Base-by-base conservation (phyloP, 2,797 vertebrate species). In the Paratrypauchen microcephalus region DNA sequence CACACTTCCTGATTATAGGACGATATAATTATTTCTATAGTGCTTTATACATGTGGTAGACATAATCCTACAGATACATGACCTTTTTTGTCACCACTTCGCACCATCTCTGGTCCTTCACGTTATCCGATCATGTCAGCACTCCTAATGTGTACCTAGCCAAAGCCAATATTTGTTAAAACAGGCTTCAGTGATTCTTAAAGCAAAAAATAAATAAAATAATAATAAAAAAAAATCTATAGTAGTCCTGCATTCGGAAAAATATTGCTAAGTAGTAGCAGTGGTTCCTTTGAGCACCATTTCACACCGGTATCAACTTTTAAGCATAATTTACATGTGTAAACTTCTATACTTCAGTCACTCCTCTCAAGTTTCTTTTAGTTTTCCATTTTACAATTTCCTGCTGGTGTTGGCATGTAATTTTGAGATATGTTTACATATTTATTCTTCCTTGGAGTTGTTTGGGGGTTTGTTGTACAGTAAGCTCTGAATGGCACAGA, bases 401-500 rank as follows among this genome's bases (percentile, higher is more conserved):
- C 28, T 68, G 59, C 26, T 23, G 57, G 26, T 66, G 57, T 75
- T 76, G 23, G 36, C 75, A 68, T 70, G 39, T 74, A 74, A 69
- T 50, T 32, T 72, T 16, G 61, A 68, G 64, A 71, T 76, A 63
- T 81, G 81, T 83, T 81, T 71, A 76, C 70, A 80, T 54, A 76
- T 76, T 79, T 36, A 47, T 45, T 71, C 56, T 78, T 76, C 52
- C 71, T 74, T 41, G 66, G 81, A 81, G 72, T 78, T 89, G 79
- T 89, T 86, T 75, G 69, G 74, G 68, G 71, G 79, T 74, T 83
- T 86, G 75, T 81, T 76, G 72, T 69, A 64, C 41, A 64, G 62
- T 64, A 76, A 73, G 86, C 80, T 79, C 74, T 74, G 76, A 86
- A 87, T 86, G 76, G 76, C 82, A 83, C 7, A n/a, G 57, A 64